Percentiles rank a stretch among this genome's conserved stretches.
Evolutionary conservation across 1,140 invertebrate genomes (phyloP).

Genomic region (Xylocopa sonorina): DNA sequence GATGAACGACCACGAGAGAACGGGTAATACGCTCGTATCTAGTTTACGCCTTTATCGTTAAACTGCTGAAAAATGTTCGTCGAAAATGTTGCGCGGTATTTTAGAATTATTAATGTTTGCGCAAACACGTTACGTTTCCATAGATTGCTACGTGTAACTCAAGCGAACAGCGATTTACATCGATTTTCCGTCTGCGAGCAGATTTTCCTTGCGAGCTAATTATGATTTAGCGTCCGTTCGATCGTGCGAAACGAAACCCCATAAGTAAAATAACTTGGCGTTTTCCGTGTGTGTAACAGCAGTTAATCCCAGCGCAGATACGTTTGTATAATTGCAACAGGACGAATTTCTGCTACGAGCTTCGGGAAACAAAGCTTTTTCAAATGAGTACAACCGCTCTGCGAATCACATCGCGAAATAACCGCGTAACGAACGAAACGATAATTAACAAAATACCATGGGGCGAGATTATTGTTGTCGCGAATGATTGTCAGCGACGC

Average conservation of each 20-base stretch:
- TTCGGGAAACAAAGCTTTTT: constrained; percentile 41
- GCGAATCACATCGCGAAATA: constrained; percentile 39
- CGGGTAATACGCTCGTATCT: too few species aligned
- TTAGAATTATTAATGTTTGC: too few species aligned
- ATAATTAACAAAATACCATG: constrained; percentile 45
- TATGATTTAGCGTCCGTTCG: background rate
- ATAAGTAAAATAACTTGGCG: constrained; percentile 10
- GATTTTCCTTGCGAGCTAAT: background rate
- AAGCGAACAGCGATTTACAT: background rate
- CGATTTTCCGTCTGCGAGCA: background rate
- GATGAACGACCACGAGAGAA: background rate
- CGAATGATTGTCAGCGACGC: constrained; percentile 48
- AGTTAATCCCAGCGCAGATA: constrained; percentile 10
- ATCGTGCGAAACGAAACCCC: constrained; percentile 3
- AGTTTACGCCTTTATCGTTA: too few species aligned
- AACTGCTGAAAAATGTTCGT: too few species aligned
- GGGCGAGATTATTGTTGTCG: constrained; percentile 27
- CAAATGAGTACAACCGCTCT: background rate
- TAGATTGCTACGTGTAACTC: too few species aligned
- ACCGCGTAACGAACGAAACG: constrained; percentile 36
- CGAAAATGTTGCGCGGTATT: too few species aligned
- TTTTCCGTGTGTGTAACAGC: background rate
- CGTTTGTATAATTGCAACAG: constrained; percentile 26
- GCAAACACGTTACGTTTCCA: too few species aligned
- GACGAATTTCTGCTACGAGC: background rate